phyloP scores from a whole-genome alignment of 2,888 invertebrate genomes.

The Heliothis peltigera region DNA sequence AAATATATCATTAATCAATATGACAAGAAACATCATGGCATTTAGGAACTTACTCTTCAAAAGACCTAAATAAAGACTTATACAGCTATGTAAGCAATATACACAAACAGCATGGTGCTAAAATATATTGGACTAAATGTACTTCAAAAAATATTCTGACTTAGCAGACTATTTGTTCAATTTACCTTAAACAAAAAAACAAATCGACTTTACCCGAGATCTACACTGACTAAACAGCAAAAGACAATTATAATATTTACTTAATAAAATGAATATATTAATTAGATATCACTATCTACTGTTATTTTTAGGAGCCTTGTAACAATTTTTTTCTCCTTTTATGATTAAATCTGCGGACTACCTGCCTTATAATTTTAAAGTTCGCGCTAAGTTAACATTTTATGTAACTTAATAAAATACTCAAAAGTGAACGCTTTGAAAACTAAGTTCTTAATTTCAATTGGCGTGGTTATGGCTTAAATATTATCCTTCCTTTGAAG shows the following conservation, averaged over 20 bases:
- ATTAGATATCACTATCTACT: conserved; percentile 17
- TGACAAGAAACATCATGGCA: conserved; percentile 58
- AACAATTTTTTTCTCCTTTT: conserved; percentile 7
- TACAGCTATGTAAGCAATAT: background rate
- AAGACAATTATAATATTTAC: background rate
- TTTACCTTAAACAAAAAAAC: background rate
- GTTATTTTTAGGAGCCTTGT: conserved; percentile 14
- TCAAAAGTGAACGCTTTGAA: background rate
- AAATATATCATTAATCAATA: conserved; percentile 12
- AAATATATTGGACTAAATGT: background rate
- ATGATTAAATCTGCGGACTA: background rate
- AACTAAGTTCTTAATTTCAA: background rate
- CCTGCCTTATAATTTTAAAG: background rate
- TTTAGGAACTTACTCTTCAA: conserved; percentile 48
- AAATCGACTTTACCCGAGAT: background rate
- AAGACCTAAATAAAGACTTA: conserved; percentile 16
- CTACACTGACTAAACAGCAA: conserved; percentile 3
- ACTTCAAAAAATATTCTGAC: background rate
- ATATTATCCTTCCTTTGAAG: too few species aligned
- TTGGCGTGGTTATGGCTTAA: too few species aligned
- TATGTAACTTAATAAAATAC: background rate
- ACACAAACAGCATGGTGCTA: background rate
- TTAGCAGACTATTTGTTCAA: background rate
- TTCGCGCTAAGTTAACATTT: background rate
- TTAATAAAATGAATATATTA: conserved; percentile 25